Evolutionary conservation across 1,140 invertebrate species (phyloP).

Genomic region (Philaenus spumarius): DNA sequence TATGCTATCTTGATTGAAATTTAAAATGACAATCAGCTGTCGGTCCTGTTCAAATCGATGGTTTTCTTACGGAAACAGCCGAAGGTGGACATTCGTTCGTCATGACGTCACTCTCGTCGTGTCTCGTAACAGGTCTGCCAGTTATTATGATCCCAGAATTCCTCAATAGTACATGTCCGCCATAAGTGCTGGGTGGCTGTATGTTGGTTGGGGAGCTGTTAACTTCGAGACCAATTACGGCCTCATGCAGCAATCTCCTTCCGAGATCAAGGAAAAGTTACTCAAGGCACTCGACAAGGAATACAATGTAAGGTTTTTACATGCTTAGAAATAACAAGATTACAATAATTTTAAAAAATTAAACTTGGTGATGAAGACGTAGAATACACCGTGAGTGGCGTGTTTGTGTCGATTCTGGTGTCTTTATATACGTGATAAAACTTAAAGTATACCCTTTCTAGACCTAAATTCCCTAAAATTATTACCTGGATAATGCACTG

Average conservation of each 20-base stretch:
- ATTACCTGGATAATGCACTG: slow-evolving; percentile 8
- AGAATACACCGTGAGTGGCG: slow-evolving; percentile 31
- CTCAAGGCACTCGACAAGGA: slow-evolving; percentile 52
- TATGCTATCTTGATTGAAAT: background rate
- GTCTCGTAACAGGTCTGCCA: slow-evolving; percentile 27
- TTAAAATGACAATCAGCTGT: slow-evolving; percentile 10
- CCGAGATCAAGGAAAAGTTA: slow-evolving; percentile 54
- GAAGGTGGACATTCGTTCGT: slow-evolving; percentile 17
- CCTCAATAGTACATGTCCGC: slow-evolving; percentile 40
- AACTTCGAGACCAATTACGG: slow-evolving; percentile 39
- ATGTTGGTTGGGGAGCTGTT: slow-evolving; percentile 37
- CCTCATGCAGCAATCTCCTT: slow-evolving; percentile 50
- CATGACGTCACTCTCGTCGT: slow-evolving; percentile 27
- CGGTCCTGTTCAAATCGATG: slow-evolving; percentile 13
- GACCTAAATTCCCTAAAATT: slow-evolving; percentile 10
- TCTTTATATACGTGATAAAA: background rate
- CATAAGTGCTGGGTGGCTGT: slow-evolving; percentile 40
- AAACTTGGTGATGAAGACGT: slow-evolving; percentile 17
- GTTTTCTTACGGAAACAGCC: slow-evolving; percentile 19
- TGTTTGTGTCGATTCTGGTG: slow-evolving; percentile 22
- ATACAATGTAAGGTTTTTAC: slow-evolving; percentile 51
- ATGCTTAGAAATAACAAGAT: slow-evolving; percentile 20
- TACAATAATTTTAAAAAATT: slow-evolving; percentile 16
- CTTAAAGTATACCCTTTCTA: slow-evolving; percentile 4
- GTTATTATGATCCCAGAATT: slow-evolving; percentile 38